Conservation (phyloP, 2,797 vertebrate species). For the Antennarius maculatus region DNA sequence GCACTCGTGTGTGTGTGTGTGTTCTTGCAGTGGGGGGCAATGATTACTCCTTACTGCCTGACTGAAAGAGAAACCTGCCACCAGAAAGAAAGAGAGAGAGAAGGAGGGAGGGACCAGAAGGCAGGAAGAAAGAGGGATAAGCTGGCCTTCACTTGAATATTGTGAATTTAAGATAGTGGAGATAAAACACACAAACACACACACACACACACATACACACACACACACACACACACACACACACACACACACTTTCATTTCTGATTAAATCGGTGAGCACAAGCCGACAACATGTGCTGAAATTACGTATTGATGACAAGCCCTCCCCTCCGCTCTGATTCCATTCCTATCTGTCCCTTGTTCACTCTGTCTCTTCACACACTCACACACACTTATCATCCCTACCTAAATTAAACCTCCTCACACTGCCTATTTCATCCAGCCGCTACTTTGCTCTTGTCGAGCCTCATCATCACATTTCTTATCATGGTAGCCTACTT, state of each 20-base stretch:
- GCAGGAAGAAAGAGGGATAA: slow-evolving; percentile 50
- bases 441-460: slow-evolving; percentile 38
- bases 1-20: too few relatives aligned
- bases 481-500: slow-evolving; percentile 70
- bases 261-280: slow-evolving; percentile 9
- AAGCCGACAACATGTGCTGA: slow-evolving; percentile 24
- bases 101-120: slow-evolving; percentile 54
- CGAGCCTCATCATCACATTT: slow-evolving; percentile 71
- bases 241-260: slow-evolving; percentile 20
- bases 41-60: slow-evolving; percentile 70
- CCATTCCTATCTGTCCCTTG: slow-evolving; percentile 11
- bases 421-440: slow-evolving; percentile 16
- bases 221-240: slow-evolving; percentile 31
- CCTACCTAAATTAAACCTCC: slow-evolving; percentile 65
- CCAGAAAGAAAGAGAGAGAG: slow-evolving; percentile 35
- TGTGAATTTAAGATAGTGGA: slow-evolving; percentile 62
- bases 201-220: too few relatives aligned
- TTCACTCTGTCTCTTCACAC: slow-evolving; percentile 5
- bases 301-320: slow-evolving; percentile 63
- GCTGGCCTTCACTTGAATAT: slow-evolving; percentile 65
- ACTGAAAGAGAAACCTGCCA: slow-evolving; percentile 47
- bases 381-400: slow-evolving; percentile 39
- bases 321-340: slow-evolving; percentile 6
- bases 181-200: slow-evolving; percentile 56
- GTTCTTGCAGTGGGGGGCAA: slow-evolving; percentile 30